phyloP scores from a whole-genome alignment of 2,888 invertebrate genomes.

The Coelogynopora nodosa region DNA sequence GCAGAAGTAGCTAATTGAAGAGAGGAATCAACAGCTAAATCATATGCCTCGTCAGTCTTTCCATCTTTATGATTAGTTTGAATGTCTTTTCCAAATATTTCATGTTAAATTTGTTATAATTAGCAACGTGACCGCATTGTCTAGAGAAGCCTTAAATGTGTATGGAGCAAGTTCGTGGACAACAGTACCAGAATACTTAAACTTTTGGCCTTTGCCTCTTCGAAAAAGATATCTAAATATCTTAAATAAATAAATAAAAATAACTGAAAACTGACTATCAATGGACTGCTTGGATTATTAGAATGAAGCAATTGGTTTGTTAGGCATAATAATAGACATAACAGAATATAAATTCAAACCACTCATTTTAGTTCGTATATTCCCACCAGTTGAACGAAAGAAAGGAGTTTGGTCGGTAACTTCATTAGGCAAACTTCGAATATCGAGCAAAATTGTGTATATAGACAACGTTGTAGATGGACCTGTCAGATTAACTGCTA shows the following conservation, averaged over 20 bases:
- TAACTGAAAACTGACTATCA: not conserved
- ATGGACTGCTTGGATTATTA: not conserved
- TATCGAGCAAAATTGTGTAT: not conserved
- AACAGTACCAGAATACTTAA: not conserved
- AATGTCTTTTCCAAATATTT: not conserved
- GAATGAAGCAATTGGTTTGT: not conserved
- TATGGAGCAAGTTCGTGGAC: not conserved
- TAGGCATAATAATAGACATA: not conserved
- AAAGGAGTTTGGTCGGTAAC: slow-evolving; percentile 12
- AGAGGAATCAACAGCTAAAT: not conserved
- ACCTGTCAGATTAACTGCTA: not conserved
- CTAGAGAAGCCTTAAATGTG: not conserved
- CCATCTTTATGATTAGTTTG: not conserved
- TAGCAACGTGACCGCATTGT: not conserved
- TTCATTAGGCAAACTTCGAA: no score
- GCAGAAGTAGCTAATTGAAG: not conserved
- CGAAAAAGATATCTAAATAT: not conserved
- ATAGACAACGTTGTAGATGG: not conserved
- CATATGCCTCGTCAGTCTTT: not conserved
- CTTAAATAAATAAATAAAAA: no score
- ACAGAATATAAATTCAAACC: not conserved
- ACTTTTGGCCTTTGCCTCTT: not conserved
- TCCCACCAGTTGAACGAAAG: not conserved
- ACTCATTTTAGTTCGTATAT: not conserved
- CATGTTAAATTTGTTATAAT: slow-evolving; percentile 14